These are phyloP conservation scores for silkworm (Bombyx mori) DNA, from an alignment of 1,140 invertebrate species.

Conservation along the genomic window ASM3026992v2 NC_085130.1:13400501-13401000, in stretches of 20 bases:
- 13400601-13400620: slow-evolving; percentile 10
- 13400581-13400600: slow-evolving; percentile 12
- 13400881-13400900: not conserved
- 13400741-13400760: slow-evolving; percentile 8
- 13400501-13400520: slow-evolving; percentile 6
- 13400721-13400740: slow-evolving; percentile 15
- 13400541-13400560: slow-evolving; percentile 18
- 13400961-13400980: not conserved
- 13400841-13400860: not conserved
- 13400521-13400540: slow-evolving; percentile 18
- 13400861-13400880: too few relatives aligned
- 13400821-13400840: slow-evolving; percentile 10
- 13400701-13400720: slow-evolving; percentile 9
- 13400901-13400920: slow-evolving; percentile 4
- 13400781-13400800: slow-evolving; percentile 16
- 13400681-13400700: slow-evolving; percentile 14
- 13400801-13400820: slow-evolving; percentile 15
- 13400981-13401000: slow-evolving; percentile 3
- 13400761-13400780: slow-evolving; percentile 10
- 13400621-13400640: slow-evolving; percentile 16
- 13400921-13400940: slow-evolving; percentile 1
- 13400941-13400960: too few relatives aligned
- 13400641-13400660: slow-evolving; percentile 17
- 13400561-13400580: slow-evolving; percentile 13
- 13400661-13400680: slow-evolving; percentile 14